Evolutionary conservation across 2,888 invertebrate genomes (phyloP), one percentile per base, ranked within the genome.

Genomic region (Diarsia mendica): DNA sequence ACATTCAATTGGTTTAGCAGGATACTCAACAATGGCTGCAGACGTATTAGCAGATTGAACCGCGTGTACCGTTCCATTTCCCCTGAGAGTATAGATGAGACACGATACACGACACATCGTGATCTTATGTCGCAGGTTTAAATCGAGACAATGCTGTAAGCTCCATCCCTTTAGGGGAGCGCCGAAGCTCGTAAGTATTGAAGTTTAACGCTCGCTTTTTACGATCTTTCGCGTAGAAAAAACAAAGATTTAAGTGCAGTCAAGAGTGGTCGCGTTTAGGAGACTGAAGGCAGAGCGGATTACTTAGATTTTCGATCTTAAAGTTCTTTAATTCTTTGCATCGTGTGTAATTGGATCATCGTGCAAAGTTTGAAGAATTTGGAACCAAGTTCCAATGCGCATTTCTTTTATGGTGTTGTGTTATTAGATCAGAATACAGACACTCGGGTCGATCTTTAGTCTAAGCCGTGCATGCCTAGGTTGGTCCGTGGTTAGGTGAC

Each of bases 1-100:
- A 72, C 74, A 72, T 75, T 64, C 69, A 73, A 65, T 75, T 75
- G 53, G 67, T 44, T 76, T 75, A 67, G 64, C 67, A 67, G 65
- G 55, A 72, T 64, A 44, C 55, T 33, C 23, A 64, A 66, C 69
- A 65, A 68, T 67, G 58, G 75, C 53, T 72, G 72, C 67, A 78
- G 81, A 85, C 75, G 83, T 90, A 89, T 91, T 91, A 90, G 88
- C 85, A 89, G 88, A 92, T 93, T 90, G 91, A 90, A 90, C 79
- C 65, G 85, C 82, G 77, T 85, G 86, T 88, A 87, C 74, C 79
- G 79, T 89, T 87, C 85, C 85, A 92, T 93, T 93, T 93, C 92
- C 92, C 92, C 68, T 13, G 90, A 86, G 92, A 84, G 86, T 68
- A 75, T 69, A 85, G 85, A 88, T 90, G 88, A 89, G 87, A 89